phyloP scores from a whole-genome alignment of 2,797 vertebrate genomes.

The Salarias fasciatus region DNA sequence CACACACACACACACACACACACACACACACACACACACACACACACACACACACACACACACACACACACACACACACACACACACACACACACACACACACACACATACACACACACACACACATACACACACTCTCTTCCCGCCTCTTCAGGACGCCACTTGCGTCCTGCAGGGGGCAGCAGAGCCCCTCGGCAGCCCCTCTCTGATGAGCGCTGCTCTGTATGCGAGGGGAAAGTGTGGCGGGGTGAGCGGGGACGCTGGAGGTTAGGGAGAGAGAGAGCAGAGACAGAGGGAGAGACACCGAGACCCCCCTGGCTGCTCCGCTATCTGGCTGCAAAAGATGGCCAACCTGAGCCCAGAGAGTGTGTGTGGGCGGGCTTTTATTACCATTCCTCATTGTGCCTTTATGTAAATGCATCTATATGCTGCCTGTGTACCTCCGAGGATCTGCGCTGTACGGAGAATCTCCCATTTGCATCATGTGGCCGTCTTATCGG shows the following conservation, averaged over 20 bases:
- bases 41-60: slow-evolving; percentile 7
- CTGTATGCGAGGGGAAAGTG: slow-evolving; percentile 41
- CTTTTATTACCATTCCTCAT: slow-evolving; percentile 23
- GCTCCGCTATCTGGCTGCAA: slow-evolving; percentile 56
- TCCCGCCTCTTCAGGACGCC: slow-evolving; percentile 11
- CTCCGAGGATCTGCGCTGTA: too few species aligned
- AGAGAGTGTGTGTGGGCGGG: slow-evolving; percentile 29
- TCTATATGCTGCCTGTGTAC: slow-evolving; percentile 16
- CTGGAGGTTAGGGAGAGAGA: slow-evolving; percentile 47
- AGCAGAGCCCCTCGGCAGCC: slow-evolving; percentile 57
- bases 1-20: slow-evolving; percentile 13
- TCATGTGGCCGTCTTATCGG: neutral
- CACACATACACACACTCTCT: slow-evolving; percentile 23
- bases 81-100: slow-evolving; percentile 18
- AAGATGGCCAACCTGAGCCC: slow-evolving; percentile 51
- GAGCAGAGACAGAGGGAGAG: slow-evolving; percentile 22
- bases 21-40: slow-evolving; percentile 17
- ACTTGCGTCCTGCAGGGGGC: slow-evolving; percentile 50
- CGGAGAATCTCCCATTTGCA: slow-evolving; percentile 2
- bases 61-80: neutral
- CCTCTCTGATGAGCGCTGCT: slow-evolving; percentile 7
- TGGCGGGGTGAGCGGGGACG: slow-evolving; percentile 30
- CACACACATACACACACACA: slow-evolving; percentile 4
- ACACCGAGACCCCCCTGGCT: slow-evolving; percentile 56
- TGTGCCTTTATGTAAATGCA: slow-evolving; percentile 31